These are phyloP conservation scores for Machaerirhynchus nigripectus DNA, from an alignment of 2,113 vertebrate genomes.

Conservation along the genomic window DNA sequence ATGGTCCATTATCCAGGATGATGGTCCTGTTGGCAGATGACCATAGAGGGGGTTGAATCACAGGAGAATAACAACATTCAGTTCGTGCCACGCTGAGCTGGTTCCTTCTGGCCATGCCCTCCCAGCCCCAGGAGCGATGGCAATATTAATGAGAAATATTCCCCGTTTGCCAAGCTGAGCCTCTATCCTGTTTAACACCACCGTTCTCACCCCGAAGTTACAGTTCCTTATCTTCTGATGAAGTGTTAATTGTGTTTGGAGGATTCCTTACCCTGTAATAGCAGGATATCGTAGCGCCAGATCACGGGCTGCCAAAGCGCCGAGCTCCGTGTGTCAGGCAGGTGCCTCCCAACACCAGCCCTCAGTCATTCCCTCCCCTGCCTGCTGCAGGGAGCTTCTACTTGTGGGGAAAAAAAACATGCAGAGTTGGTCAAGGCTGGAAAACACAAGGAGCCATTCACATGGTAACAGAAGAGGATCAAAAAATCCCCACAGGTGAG, in stretches of 20 bases:
- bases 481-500: neutral
- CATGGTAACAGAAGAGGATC: neutral
- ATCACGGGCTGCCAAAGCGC: neutral
- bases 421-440: neutral
- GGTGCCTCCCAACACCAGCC: neutral
- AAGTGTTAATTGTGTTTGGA: constrained; percentile 11
- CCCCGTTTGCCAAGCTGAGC: neutral
- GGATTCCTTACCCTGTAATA: neutral
- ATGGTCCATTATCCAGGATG: too few species aligned
- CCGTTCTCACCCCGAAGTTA: neutral
- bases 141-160: neutral
- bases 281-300: neutral
- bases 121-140: accelerated
- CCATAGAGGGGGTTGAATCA: neutral
- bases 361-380: neutral
- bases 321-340: neutral
- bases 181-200: neutral
- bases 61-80: neutral
- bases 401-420: accelerated
- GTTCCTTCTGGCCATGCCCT: neutral
- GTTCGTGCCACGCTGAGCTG: neutral
- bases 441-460: neutral
- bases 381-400: neutral
- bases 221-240: neutral
- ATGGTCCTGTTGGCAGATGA: neutral